Evolutionary conservation across 2,888 invertebrate species (phyloP).

Genomic region (Mesorhabditis belari): DNA sequence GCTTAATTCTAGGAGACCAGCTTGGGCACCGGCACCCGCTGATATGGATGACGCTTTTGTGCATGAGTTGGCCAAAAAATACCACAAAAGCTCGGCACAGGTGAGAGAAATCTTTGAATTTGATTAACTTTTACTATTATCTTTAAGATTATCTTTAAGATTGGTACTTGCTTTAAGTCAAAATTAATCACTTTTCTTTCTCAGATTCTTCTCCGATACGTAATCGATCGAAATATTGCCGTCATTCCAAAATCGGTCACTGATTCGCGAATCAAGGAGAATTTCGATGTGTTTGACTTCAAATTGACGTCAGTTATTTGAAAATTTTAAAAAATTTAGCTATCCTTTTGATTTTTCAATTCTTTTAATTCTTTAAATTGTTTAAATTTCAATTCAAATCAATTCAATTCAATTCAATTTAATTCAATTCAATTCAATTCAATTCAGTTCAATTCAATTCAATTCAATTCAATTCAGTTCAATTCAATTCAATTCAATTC

Average conservation of each 20-base stretch:
- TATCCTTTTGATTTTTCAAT: no score
- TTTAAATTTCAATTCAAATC: no score
- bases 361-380: no score
- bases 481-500: no score
- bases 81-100: constrained; percentile 36
- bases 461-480: no score
- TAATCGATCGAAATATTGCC: constrained; percentile 16
- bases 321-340: no score
- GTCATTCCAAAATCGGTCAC: constrained; percentile 23
- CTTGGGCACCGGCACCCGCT: constrained; percentile 27
- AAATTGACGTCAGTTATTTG: background rate
- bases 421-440: no score
- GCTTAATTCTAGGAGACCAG: constrained; percentile 14
- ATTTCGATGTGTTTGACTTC: constrained; percentile 11
- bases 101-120: constrained; percentile 5
- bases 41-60: constrained; percentile 27
- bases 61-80: constrained; percentile 55
- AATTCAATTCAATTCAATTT: no score
- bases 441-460: no score
- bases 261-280: constrained; percentile 13
- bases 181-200: background rate
- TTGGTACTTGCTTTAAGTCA: background rate
- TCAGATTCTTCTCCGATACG: constrained; percentile 17
- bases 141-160: background rate
- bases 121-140: no score